These are phyloP conservation scores for Julus scandinavius DNA, from an alignment of 2,888 invertebrate genomes.

Conservation along the genomic window DNA sequence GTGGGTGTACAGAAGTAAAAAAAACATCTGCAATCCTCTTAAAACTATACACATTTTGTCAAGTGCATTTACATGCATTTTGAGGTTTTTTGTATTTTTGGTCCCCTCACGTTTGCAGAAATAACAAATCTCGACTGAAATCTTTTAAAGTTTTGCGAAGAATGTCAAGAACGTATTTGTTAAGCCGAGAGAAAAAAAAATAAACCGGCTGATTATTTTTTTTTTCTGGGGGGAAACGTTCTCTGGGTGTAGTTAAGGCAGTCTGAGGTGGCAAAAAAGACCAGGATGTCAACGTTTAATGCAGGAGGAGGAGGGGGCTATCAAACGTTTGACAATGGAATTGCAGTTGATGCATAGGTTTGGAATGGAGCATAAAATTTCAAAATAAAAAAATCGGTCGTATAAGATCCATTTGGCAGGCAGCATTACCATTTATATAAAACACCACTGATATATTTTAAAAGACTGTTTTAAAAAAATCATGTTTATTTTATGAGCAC, in stretches of 20 bases:
- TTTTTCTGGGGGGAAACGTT: not conserved
- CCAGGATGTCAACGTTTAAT: slow-evolving; percentile 10
- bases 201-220: slow-evolving; percentile 29
- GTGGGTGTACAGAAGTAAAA: not conserved
- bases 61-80: slow-evolving; percentile 12
- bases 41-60: not conserved
- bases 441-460: not conserved
- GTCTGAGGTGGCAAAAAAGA: slow-evolving; percentile 10
- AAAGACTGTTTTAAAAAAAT: not conserved
- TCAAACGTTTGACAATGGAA: not conserved
- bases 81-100: not conserved
- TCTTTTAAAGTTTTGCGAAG: slow-evolving; percentile 24
- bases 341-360: not conserved
- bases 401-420: not conserved
- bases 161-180: slow-evolving; percentile 41
- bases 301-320: not conserved
- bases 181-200: not conserved
- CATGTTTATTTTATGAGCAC: not conserved
- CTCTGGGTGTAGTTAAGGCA: slow-evolving; percentile 29
- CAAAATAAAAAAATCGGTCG: not conserved
- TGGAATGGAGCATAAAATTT: slow-evolving; percentile 1
- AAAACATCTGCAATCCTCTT: not conserved
- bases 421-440: not conserved
- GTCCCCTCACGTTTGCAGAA: not conserved
- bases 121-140: slow-evolving; percentile 2